A percentile compares a stretch with the other conserved stretches of the same genome.
phyloP scores from a whole-genome alignment of 2,797 vertebrate genomes.

The Myoxocephalus aenaeus region DNA sequence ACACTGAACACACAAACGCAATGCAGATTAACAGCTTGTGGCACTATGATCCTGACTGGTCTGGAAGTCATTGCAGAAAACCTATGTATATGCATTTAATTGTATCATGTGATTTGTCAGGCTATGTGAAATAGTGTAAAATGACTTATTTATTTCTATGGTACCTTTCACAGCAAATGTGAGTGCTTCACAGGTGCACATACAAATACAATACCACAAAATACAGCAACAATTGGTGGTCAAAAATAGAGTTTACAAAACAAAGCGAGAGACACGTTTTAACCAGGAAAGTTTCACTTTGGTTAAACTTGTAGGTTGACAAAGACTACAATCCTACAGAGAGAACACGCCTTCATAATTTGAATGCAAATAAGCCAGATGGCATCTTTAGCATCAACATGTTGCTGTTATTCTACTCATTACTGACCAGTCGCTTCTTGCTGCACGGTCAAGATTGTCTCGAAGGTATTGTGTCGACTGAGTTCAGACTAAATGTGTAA shows the following conservation, averaged over 20 bases:
- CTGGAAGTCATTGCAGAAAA: not conserved
- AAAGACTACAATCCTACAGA: not conserved
- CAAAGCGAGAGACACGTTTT: not conserved
- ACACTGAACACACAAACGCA: not conserved
- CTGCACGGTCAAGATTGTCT: constrained; percentile 6
- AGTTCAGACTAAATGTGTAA: constrained; percentile 16
- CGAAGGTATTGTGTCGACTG: constrained; percentile 13
- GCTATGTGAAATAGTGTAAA: not conserved
- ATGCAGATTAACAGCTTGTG: not conserved
- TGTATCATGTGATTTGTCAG: not conserved
- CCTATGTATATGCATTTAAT: not conserved
- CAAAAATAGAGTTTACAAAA: not conserved
- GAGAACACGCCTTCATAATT: constrained; percentile 18
- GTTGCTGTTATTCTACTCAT: constrained; percentile 41
- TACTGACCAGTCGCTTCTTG: constrained; percentile 35
- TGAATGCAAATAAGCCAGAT: constrained; percentile 57
- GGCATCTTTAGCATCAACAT: constrained; percentile 46
- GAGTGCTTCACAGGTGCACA: not conserved
- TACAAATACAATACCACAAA: not conserved
- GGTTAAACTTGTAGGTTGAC: constrained; percentile 12
- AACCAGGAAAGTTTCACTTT: not conserved
- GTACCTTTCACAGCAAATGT: not conserved
- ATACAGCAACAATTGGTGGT: not conserved
- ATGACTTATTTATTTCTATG: not conserved
- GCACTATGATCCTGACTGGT: not conserved